Percentiles rank a stretch among this genome's conserved stretches.
Conservation (phyloP, 2,888 invertebrate genomes). For the Orthonevra nobilis region DNA sequence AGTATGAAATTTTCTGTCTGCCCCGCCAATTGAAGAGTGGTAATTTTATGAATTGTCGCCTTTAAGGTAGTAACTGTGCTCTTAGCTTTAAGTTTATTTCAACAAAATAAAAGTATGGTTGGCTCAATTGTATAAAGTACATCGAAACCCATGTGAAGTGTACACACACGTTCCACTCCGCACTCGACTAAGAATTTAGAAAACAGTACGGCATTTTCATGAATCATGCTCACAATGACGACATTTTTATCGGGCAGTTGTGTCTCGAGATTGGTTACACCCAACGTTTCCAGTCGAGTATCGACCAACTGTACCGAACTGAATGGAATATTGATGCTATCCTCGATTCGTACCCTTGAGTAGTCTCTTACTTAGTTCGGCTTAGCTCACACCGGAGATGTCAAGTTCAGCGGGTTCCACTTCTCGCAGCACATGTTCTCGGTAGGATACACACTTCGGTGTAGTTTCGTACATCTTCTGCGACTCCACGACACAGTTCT, state of each 20-base stretch:
- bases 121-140: slow-evolving; percentile 86
- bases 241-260: slow-evolving; percentile 84
- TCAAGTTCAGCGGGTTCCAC: slow-evolving; percentile 78
- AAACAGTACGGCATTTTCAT: slow-evolving; percentile 92
- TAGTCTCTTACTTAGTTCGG: slow-evolving; percentile 83
- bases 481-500: slow-evolving; percentile 93
- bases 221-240: slow-evolving; percentile 89
- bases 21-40: no score
- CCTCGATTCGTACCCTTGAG: slow-evolving; percentile 88
- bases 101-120: no score
- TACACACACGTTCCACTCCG: slow-evolving; percentile 89
- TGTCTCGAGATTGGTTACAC: slow-evolving; percentile 83
- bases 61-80: no score
- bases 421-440: slow-evolving; percentile 86
- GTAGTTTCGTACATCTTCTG: slow-evolving; percentile 89
- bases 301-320: slow-evolving; percentile 88
- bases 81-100: no score
- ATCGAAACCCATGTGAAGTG: slow-evolving; percentile 92
- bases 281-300: slow-evolving; percentile 86
- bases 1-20: no score
- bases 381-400: slow-evolving; percentile 82
- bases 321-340: slow-evolving; percentile 94
- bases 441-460: slow-evolving; percentile 92
- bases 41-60: no score
- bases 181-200: slow-evolving; percentile 91